Evolutionary conservation across 2,113 vertebrate genomes (phyloP).

Genomic region (Cyanoliseus patagonus): DNA sequence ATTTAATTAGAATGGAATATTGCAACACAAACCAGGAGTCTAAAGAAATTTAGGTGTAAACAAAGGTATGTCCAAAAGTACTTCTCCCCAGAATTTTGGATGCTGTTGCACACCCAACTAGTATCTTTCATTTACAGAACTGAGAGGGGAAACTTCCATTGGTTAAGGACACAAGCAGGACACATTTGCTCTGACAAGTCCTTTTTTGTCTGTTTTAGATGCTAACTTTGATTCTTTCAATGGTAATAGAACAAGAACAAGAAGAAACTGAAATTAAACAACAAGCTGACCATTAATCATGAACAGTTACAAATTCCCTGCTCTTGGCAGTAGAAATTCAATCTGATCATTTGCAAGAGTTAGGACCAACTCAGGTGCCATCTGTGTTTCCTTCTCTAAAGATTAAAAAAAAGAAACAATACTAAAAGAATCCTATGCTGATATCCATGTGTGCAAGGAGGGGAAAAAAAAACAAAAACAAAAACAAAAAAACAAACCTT

Average conservation of each 20-base stretch:
- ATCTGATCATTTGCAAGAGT: not conserved
- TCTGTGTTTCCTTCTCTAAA: not conserved
- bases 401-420: not conserved
- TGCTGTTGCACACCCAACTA: not conserved
- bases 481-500: not conserved
- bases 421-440: not conserved
- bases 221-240: not conserved
- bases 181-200: not conserved
- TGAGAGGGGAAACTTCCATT: not conserved
- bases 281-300: not conserved
- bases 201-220: not conserved
- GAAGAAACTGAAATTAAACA: not conserved
- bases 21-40: not conserved
- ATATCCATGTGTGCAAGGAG: not conserved
- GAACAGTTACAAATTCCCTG: not conserved
- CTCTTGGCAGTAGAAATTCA: not conserved
- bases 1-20: not conserved
- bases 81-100: not conserved
- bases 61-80: not conserved
- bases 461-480: not conserved
- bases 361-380: not conserved
- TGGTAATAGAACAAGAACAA: not conserved
- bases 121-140: not conserved
- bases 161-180: not conserved
- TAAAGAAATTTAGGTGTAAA: not conserved